phyloP scores from a whole-genome alignment of 35 echinoderm and acorn worm genomes.

The Amphiura filiformis region DNA sequence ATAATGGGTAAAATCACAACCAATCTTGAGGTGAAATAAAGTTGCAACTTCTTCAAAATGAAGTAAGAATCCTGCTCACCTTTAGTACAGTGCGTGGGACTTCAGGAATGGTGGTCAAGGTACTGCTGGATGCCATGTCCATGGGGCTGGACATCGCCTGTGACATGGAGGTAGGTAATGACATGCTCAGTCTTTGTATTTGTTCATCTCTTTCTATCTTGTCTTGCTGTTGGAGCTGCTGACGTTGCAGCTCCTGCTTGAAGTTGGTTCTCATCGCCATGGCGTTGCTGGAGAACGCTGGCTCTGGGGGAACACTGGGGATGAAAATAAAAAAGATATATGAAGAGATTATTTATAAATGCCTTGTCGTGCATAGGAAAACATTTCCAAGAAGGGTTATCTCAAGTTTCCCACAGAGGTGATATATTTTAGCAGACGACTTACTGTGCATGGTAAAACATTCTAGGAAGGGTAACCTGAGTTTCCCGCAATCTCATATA shows the following conservation, averaged over 20 bases:
- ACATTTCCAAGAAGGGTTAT: no score
- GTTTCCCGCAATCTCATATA: no score
- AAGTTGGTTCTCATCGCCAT: slow-evolving; percentile 56
- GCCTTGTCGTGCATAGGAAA: no score
- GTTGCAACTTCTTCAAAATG: no score
- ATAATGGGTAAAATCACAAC: no score
- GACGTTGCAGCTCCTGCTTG: slow-evolving; percentile 54
- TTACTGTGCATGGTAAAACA: no score
- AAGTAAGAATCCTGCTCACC: no score
- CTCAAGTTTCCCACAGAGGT: no score
- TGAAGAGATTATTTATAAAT: no score
- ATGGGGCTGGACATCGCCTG: slow-evolving; percentile 30
- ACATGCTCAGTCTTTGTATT: slow-evolving; percentile 11
- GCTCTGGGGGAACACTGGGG: not conserved
- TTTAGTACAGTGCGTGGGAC: slow-evolving; percentile 28
- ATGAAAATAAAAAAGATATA: not conserved
- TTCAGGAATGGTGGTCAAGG: slow-evolving; percentile 44
- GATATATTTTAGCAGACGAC: no score
- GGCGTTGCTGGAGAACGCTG: slow-evolving; percentile 37
- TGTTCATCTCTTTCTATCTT: slow-evolving; percentile 15
- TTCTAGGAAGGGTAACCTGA: no score
- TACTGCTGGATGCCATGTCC: slow-evolving; percentile 24
- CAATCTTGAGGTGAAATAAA: no score
- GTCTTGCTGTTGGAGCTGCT: slow-evolving; percentile 50
- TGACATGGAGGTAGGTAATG: slow-evolving; percentile 23